phyloP scores from a whole-genome alignment of 2,888 invertebrate genomes.

The Perizoma affinitatum region DNA sequence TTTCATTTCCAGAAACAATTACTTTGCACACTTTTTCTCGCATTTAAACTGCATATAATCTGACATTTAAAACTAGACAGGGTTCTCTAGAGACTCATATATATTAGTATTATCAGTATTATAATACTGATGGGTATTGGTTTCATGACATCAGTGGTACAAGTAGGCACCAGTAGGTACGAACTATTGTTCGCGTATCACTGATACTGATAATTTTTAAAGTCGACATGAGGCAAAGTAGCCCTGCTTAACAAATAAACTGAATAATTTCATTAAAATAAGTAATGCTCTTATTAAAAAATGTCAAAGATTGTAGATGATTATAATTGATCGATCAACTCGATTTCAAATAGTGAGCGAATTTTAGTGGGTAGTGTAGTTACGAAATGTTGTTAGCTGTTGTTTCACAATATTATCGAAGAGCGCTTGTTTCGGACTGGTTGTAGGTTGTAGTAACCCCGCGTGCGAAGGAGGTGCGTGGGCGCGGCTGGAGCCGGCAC shows the following conservation, averaged over 20 bases:
- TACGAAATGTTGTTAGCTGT: slow-evolving; percentile 19
- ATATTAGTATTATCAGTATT: background rate
- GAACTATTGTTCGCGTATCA: slow-evolving; percentile 64
- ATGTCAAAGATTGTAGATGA: too few relatives aligned
- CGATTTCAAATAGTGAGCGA: slow-evolving; percentile 9
- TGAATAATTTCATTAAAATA: too few relatives aligned
- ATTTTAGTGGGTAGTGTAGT: slow-evolving; percentile 24
- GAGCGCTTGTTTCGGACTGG: slow-evolving; percentile 16
- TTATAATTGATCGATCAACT: slow-evolving; percentile 4
- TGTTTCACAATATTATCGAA: slow-evolving; percentile 22
- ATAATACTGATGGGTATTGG: slow-evolving; percentile 42
- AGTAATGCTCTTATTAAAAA: too few relatives aligned
- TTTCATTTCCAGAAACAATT: too few relatives aligned
- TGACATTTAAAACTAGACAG: too few relatives aligned
- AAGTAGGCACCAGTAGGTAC: slow-evolving; percentile 59
- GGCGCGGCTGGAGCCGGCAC: slow-evolving; percentile 65
- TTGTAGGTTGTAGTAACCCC: slow-evolving; percentile 52
- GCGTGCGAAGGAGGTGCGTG: slow-evolving; percentile 64
- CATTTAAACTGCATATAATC: too few relatives aligned
- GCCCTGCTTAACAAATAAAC: slow-evolving; percentile 22
- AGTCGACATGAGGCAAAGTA: slow-evolving; percentile 48
- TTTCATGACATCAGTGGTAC: slow-evolving; percentile 65
- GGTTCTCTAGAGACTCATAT: too few relatives aligned
- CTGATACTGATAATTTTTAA: slow-evolving; percentile 48
- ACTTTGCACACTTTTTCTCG: too few relatives aligned